Conservation (phyloP, 2,113 vertebrate genomes). For the Calidris pugnax region DNA sequence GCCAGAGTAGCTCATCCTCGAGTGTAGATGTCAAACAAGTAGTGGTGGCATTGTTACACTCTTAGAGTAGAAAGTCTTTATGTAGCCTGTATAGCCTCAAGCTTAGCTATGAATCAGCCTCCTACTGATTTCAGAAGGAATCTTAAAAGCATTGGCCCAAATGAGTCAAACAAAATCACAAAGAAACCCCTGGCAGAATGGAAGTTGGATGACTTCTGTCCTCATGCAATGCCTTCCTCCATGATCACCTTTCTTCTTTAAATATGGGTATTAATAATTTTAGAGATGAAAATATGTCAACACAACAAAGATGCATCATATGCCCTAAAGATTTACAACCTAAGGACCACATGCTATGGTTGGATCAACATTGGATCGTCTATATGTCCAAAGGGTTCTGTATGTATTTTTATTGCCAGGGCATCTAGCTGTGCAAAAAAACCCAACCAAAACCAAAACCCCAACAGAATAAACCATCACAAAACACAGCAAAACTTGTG, state of each 20-base stretch:
- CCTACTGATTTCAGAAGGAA: neutral
- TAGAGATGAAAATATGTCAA: neutral
- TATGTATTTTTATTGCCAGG: neutral
- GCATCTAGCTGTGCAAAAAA: neutral
- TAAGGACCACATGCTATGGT: neutral
- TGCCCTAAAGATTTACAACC: neutral
- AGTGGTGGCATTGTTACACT: fast-evolving
- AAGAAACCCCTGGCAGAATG: neutral
- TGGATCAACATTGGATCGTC: neutral
- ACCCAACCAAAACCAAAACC: no score
- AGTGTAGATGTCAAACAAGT: neutral
- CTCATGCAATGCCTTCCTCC: neutral
- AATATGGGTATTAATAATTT: neutral
- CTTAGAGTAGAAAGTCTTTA: neutral
- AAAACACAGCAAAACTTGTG: neutral
- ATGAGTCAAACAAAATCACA: neutral
- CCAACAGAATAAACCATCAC: neutral
- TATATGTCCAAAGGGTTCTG: neutral
- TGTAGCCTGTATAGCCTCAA: neutral
- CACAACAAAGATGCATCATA: neutral
- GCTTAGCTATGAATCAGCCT: neutral
- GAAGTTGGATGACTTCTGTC: neutral
- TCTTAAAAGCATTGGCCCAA: neutral
- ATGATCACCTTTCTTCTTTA: neutral
- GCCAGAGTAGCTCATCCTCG: neutral